Evolutionary conservation across 2,113 vertebrate genomes (phyloP).

Genomic region (Gadus macrocephalus): DNA sequence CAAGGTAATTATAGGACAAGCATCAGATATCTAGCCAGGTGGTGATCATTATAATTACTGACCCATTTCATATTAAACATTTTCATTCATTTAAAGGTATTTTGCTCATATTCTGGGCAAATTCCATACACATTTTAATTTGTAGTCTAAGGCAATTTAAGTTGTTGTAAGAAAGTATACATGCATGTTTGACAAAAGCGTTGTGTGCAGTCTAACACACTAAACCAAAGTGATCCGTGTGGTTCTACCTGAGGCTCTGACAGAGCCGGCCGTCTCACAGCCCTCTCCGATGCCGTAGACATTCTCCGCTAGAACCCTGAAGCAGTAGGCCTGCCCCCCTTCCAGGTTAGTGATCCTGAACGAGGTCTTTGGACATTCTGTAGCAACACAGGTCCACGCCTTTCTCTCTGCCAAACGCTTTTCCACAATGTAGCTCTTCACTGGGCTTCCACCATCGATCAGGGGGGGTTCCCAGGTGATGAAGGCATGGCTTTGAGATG

Average conservation of each 20-base stretch:
- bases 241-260: conserved; percentile 89
- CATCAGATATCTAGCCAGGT: not conserved
- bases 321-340: conserved; percentile 92
- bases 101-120: no score
- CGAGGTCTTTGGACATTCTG: conserved; percentile 88
- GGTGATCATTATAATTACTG: not conserved
- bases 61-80: no score
- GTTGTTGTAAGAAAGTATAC: no score
- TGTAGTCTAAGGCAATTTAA: no score
- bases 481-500: conserved; percentile 83
- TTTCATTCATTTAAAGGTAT: no score
- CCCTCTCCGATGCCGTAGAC: conserved; percentile 95
- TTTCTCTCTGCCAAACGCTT: conserved; percentile 97
- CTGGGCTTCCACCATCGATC: conserved; percentile 91
- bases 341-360: conserved; percentile 90
- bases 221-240: no score
- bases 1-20: not conserved
- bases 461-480: conserved; percentile 91
- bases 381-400: conserved; percentile 91
- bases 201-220: not conserved
- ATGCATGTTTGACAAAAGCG: not conserved
- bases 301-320: conserved; percentile 96
- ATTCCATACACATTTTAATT: no score
- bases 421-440: conserved; percentile 95
- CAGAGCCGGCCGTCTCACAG: conserved; percentile 87